Base-by-base conservation (phyloP, 1,140 invertebrate genomes). In the Aphelinus certus region DNA sequence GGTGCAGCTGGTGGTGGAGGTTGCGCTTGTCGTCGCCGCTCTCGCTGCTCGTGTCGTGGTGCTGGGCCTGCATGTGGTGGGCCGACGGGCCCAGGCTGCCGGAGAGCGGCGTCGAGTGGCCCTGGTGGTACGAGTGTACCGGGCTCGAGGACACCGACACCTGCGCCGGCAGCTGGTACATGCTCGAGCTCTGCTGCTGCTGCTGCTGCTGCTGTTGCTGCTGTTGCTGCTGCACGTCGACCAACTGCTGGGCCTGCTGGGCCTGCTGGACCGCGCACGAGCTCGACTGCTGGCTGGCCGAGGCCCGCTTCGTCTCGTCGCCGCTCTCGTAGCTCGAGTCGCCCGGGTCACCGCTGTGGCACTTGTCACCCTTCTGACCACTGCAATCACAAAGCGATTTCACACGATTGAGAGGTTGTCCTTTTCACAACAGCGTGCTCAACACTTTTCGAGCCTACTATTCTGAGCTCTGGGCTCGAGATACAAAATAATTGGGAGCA, bases 141-240 rank as follows among this genome's bases (percentile, higher is more conserved):
- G 85, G 85, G 76, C 85, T 87, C 49, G 87, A 88, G 42, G 86
- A 88, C 26, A 87, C 83, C 0, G 87, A 85, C 48, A 86, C 83
- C 1, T 86, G 88, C 7, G 83, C 73, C n/a, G 88, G 89, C 49
- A 90, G 82, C 70, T 89, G 89, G 72, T 90, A 90, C 85, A 90
- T 90, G 76, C 83, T 81, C 57, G 88, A 85, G 1, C 84, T 79
- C 64, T 86, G 84, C 64, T 84, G 83, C 62, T 87, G 86, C n/a
- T 85, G 81, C 4, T 85, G 83, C 42, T 86, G 80, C 72, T 83
- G 82, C 6, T 86, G 85, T 51, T 83, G 84, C 10, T 84, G 83
- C 10, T 83, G 83, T 55, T 82, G 82, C 46, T 78, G 80, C n/a
- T 73, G 48, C 26, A 26, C 26, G 26, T 26, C 26, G 26, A 81